Conservation (phyloP, 2,888 invertebrate genomes). For the Phanerotoma sp. region DNA sequence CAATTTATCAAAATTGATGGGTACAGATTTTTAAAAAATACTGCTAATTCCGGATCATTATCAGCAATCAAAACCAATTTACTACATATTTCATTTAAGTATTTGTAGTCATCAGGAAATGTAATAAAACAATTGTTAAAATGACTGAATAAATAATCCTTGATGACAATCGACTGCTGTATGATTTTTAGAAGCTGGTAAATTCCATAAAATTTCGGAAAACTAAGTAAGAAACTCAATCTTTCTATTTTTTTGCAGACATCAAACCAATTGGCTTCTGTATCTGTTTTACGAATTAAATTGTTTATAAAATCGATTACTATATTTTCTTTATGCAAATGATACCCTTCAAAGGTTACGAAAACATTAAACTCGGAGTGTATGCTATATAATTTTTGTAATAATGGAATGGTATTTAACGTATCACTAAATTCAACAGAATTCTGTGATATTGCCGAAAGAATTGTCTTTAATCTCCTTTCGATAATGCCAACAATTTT, state of each 20-base stretch:
- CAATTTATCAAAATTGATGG: conserved; percentile 23
- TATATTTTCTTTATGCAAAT: conserved; percentile 32
- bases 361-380: conserved; percentile 38
- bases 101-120: conserved; percentile 21
- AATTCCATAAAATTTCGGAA: conserved; percentile 35
- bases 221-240: conserved; percentile 36
- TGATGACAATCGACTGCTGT: conserved; percentile 33
- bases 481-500: conserved; percentile 42
- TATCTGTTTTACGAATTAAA: conserved; percentile 17
- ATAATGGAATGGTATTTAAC: conserved; percentile 30
- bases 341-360: conserved; percentile 35
- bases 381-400: conserved; percentile 39
- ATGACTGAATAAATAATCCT: conserved; percentile 20
- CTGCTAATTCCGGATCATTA: conserved; percentile 21
- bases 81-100: conserved; percentile 23
- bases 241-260: conserved; percentile 34
- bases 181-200: conserved; percentile 34
- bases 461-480: conserved; percentile 32
- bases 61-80: conserved; percentile 21
- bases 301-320: conserved; percentile 34
- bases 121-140: conserved; percentile 17
- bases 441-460: conserved; percentile 1
- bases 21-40: conserved; percentile 24
- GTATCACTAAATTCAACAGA: conserved; percentile 25
- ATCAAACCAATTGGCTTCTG: conserved; percentile 15